Base-by-base conservation (phyloP, 2,113 vertebrate genomes). In the Oryzias melastigma region DNA sequence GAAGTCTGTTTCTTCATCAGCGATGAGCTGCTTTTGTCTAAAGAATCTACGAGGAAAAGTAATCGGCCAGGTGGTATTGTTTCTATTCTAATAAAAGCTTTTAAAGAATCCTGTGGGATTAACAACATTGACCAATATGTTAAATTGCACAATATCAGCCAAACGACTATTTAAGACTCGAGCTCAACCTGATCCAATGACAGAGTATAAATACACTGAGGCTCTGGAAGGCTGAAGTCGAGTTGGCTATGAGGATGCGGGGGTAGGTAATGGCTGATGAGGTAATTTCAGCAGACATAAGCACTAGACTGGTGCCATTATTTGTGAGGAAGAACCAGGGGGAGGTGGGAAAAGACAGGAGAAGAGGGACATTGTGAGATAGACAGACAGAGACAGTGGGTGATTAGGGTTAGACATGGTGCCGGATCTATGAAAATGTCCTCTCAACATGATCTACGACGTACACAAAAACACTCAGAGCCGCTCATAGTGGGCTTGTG, bases 371-470 rank as follows among this genome's bases (percentile, higher is more conserved):
- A 78, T 69, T 19, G 35, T 66, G 74, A 82, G 77, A 78, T 78
- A 86, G 80, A 67, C 77, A 68, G 73, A 2, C 74, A 76, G 77
- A 82, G 85, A 84, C 80, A 77, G 82, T 60, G 53, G 87, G 84
- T 80, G 78, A 89, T 89, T 89, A 87, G 78, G 85, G 81, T 83
- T 65, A 78, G 82, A 85, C 62, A 3, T 72, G 85, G 85, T 87
- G 87, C 87, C 87, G 71, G 67, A 87, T 87, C 87, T 85, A 87
- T 87, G 82, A 77, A 85, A 86, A 85, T 72, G 41, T 73, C 80
- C 85, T 89, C 79, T 87, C 84, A 88, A 52, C 73, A 64, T 89
- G 82, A 87, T 85, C 60, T 68, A 87, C 54, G 79, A 71, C 52
- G 42, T 44, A 58, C 61, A 77, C 60, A 44, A 71, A 41, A 55